Evolutionary conservation across 2,797 vertebrate genomes (phyloP).

Genomic region (Dallia pectoralis): DNA sequence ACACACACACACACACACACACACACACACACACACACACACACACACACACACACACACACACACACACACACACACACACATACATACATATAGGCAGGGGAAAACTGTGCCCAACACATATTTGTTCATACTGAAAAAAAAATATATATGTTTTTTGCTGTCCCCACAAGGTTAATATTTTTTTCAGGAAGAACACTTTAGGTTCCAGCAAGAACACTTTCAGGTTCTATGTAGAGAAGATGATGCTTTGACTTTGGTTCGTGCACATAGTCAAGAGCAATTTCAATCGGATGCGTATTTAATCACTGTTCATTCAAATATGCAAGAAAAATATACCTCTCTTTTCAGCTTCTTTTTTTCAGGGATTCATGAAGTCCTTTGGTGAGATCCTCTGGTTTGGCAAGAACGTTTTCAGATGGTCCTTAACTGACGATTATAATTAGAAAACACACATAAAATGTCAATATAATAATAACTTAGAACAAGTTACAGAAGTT

Average conservation of each 20-base stretch:
- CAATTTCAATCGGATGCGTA: neutral
- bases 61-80: too few species aligned
- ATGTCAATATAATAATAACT: neutral
- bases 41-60: too few species aligned
- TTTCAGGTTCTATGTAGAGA: neutral
- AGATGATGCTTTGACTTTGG: neutral
- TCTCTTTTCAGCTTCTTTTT: constrained; percentile 33
- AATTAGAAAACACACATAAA: constrained; percentile 17
- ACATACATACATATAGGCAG: too few species aligned
- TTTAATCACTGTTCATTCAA: neutral
- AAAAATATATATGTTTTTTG: too few species aligned
- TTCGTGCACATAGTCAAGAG: neutral
- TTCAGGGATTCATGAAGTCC: constrained; percentile 16
- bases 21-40: constrained; percentile 17
- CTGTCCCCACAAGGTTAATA: too few species aligned
- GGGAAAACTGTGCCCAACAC: too few species aligned
- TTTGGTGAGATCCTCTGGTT: constrained; percentile 20
- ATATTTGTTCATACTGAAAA: neutral
- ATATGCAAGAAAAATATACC: neutral
- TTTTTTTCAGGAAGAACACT: too few species aligned
- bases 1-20: constrained; percentile 18
- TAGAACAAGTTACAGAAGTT: neutral
- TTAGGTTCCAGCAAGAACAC: too few species aligned
- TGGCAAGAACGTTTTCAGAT: constrained; percentile 5
- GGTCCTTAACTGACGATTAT: constrained; percentile 21